Evolutionary conservation across 2,113 vertebrate species (phyloP).

Genomic region (Tapirus terrestris): DNA sequence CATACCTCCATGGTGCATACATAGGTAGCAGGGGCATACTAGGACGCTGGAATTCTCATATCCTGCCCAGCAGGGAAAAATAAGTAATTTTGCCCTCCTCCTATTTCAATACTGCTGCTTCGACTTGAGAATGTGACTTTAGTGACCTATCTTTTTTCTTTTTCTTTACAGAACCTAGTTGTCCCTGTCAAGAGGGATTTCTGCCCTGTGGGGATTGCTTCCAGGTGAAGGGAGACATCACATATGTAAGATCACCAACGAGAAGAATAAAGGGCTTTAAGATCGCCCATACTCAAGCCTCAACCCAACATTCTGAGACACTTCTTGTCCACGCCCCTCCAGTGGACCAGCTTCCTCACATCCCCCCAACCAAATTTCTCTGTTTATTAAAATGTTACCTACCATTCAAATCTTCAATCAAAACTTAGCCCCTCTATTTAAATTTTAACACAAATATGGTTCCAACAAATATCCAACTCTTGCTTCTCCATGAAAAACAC

Average conservation of each 20-base stretch:
- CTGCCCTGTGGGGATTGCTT: neutral
- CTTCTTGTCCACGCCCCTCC: rapidly evolving
- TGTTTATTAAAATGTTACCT: neutral
- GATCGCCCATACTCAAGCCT: rapidly evolving
- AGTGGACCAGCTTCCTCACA: rapidly evolving
- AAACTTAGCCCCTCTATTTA: neutral
- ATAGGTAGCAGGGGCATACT: rapidly evolving
- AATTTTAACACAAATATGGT: neutral
- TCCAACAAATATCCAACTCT: neutral
- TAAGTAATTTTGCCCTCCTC: neutral
- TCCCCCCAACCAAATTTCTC: neutral
- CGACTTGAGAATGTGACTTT: neutral
- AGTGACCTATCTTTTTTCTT: rapidly evolving
- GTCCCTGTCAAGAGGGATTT: too few relatives aligned
- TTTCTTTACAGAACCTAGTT: neutral
- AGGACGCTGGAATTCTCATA: neutral
- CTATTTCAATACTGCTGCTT: neutral
- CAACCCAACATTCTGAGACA: rapidly evolving
- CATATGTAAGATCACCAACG: rapidly evolving
- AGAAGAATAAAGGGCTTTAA: neutral
- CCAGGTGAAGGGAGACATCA: neutral
- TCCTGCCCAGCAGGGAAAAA: neutral
- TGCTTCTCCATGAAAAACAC: neutral
- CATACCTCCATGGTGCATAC: rapidly evolving
- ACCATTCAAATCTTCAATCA: neutral